phyloP scores from a whole-genome alignment of 2,888 invertebrate genomes.

The Chrysomela aeneicollis region DNA sequence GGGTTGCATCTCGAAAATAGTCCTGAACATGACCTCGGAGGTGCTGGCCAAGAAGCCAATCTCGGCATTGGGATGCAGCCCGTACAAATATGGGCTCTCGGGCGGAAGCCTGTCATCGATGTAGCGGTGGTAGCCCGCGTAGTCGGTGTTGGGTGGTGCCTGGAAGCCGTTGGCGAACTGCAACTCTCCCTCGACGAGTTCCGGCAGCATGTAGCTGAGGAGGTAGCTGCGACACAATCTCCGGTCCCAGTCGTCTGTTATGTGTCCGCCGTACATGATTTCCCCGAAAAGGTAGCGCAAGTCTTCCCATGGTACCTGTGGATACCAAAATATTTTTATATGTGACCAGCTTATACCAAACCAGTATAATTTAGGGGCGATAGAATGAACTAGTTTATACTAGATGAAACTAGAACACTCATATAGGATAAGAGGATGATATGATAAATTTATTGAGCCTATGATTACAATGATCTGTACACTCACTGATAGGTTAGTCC shows the following conservation, averaged over 20 bases:
- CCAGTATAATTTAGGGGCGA: no score
- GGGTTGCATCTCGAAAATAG: constrained; percentile 90
- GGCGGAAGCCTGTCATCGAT: constrained; percentile 86
- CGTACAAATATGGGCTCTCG: constrained; percentile 90
- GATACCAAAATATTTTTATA: no score
- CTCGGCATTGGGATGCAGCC: constrained; percentile 93
- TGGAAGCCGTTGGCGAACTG: constrained; percentile 81
- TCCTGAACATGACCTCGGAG: constrained; percentile 84
- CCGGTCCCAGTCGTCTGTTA: constrained; percentile 96
- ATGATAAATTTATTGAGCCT: no score
- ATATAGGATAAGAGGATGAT: no score
- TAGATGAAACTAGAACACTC: no score
- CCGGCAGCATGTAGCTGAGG: constrained; percentile 86
- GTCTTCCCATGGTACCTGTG: constrained; percentile 87
- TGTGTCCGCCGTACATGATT: constrained; percentile 98
- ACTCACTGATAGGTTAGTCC: no score
- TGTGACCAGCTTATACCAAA: no score
- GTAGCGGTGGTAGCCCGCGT: constrained; percentile 85
- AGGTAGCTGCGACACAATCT: constrained; percentile 86
- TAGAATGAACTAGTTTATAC: no score
- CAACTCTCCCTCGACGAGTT: constrained; percentile 87
- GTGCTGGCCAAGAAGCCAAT: constrained; percentile 91
- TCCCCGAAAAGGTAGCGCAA: constrained; percentile 93
- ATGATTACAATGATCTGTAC: no score
- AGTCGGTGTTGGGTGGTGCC: constrained; percentile 89